Conservation (phyloP, 2,797 vertebrate genomes). For the Petrocephalus schoutedeni region DNA sequence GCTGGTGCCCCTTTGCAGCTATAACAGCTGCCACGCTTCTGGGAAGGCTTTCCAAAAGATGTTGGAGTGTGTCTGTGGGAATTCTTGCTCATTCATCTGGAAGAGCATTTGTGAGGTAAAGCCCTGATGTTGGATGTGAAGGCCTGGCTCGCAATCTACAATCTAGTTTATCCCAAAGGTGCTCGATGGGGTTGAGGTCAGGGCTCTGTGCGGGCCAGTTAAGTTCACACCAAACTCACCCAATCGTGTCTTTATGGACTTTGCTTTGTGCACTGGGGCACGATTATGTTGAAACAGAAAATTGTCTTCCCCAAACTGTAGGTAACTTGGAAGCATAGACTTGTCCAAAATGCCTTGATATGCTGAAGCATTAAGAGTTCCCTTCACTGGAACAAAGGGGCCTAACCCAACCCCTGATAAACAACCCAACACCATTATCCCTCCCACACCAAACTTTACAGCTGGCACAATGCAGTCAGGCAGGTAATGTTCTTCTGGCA, state of each 20-base stretch:
- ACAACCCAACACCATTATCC: too few species aligned
- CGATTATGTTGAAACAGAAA: not conserved
- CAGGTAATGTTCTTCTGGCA: too few species aligned
- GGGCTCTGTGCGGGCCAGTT: not conserved
- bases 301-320: not conserved
- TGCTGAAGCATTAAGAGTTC: too few species aligned
- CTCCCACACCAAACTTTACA: too few species aligned
- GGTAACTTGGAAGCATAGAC: too few species aligned
- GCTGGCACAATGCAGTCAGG: too few species aligned
- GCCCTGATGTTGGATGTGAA: not conserved
- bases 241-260: not conserved
- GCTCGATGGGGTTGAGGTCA: not conserved
- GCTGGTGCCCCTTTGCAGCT: not conserved
- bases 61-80: not conserved
- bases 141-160: not conserved
- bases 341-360: too few species aligned
- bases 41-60: not conserved
- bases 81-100: not conserved
- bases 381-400: too few species aligned
- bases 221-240: not conserved
- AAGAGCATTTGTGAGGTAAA: not conserved
- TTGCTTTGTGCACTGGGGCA: not conserved
- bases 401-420: too few species aligned
- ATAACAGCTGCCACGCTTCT: not conserved
- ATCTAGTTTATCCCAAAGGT: not conserved